These are phyloP conservation scores for Peromyscus polionotus DNA, from an alignment of 2,113 vertebrate genomes.

Conservation along the genomic window DNA sequence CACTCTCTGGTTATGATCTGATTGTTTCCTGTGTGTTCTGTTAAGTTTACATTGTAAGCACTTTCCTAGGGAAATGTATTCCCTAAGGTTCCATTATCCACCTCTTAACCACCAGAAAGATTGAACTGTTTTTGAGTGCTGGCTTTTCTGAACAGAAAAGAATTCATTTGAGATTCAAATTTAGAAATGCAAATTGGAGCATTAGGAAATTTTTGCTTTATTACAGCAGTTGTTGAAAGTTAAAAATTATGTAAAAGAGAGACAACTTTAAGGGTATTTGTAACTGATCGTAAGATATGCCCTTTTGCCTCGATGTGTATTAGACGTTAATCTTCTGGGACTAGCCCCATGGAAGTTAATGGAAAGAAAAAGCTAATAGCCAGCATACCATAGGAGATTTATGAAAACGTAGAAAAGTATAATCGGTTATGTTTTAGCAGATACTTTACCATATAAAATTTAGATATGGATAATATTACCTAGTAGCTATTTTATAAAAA, in stretches of 20 bases:
- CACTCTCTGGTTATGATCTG: constrained; percentile 4
- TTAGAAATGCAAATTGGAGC: constrained; percentile 20
- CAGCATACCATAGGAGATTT: neutral
- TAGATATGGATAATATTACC: constrained; percentile 14
- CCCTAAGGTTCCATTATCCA: neutral
- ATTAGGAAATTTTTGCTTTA: constrained; percentile 10
- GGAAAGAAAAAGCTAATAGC: constrained; percentile 39
- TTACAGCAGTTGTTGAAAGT: constrained; percentile 46
- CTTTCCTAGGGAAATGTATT: neutral
- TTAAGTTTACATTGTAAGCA: neutral
- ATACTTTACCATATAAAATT: constrained; percentile 12
- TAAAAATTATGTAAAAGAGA: constrained; percentile 50
- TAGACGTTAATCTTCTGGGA: neutral
- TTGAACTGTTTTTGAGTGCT: neutral
- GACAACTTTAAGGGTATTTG: neutral
- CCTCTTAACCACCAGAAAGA: neutral
- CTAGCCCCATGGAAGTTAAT: neutral
- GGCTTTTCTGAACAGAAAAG: constrained; percentile 10
- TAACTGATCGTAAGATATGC: neutral
- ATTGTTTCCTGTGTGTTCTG: neutral
- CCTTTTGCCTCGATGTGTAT: neutral
- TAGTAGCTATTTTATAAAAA: constrained; percentile 15
- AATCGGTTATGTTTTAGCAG: constrained; percentile 6
- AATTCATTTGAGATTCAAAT: constrained; percentile 30
- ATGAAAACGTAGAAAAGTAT: constrained; percentile 50